Evolutionary conservation across 1,140 invertebrate species (phyloP).

Genomic region (Battus philenor): DNA sequence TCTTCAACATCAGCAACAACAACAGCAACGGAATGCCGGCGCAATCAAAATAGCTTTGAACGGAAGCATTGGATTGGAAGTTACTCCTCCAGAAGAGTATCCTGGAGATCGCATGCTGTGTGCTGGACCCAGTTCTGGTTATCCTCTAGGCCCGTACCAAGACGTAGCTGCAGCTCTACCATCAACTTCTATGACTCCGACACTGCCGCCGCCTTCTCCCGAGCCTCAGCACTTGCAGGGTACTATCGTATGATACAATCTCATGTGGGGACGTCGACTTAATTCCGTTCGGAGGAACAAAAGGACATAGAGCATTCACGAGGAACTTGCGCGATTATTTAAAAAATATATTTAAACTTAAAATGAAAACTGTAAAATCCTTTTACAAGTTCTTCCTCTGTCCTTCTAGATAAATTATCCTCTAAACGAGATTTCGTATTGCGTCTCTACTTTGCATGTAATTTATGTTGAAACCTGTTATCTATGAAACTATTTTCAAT

Average conservation of each 20-base stretch:
- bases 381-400: background rate
- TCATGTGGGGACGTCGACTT: slow-evolving; percentile 90
- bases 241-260: slow-evolving; percentile 94
- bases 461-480: slow-evolving; percentile 12
- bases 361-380: slow-evolving; percentile 17
- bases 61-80: slow-evolving; percentile 90
- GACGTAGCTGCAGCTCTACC: slow-evolving; percentile 73
- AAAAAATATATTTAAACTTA: background rate
- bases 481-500: slow-evolving; percentile 19
- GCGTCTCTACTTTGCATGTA: slow-evolving; percentile 33
- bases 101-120: slow-evolving; percentile 70
- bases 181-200: slow-evolving; percentile 68
- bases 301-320: slow-evolving; percentile 75
- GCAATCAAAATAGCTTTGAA: slow-evolving; percentile 89
- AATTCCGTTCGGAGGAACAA: slow-evolving; percentile 82
- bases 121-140: slow-evolving; percentile 30
- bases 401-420: background rate
- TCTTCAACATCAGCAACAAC: slow-evolving; percentile 79
- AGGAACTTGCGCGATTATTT: background rate
- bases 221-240: slow-evolving; percentile 89
- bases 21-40: slow-evolving; percentile 79
- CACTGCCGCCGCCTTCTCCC: slow-evolving; percentile 42
- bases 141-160: slow-evolving; percentile 49
- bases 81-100: slow-evolving; percentile 88
- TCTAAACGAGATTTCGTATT: slow-evolving; percentile 20